Evolutionary conservation across 2,888 invertebrate species (phyloP).

Genomic region (Nephrotoma appendiculata): DNA sequence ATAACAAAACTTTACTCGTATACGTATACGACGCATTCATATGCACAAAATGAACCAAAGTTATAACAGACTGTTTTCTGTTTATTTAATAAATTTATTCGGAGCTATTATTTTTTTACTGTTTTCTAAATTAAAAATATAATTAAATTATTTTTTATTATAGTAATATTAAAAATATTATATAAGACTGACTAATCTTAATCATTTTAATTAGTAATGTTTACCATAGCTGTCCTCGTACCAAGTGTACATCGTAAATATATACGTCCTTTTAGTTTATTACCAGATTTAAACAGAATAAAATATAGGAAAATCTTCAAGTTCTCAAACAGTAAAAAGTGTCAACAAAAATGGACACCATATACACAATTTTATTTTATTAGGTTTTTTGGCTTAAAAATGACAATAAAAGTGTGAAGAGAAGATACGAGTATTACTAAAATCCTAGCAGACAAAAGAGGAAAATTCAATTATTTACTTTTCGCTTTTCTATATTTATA

Average conservation of each 20-base stretch:
- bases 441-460: background rate
- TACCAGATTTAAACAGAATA: background rate
- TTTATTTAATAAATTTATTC: background rate
- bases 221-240: background rate
- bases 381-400: background rate
- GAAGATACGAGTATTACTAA: background rate
- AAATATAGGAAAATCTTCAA: background rate
- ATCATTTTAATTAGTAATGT: background rate
- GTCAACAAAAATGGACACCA: background rate
- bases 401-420: background rate
- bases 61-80: background rate
- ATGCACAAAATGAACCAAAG: background rate
- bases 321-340: background rate
- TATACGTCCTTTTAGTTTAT: background rate
- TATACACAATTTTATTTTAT: background rate
- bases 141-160: background rate
- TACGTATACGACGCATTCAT: background rate
- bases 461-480: background rate
- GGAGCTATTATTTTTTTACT: background rate
- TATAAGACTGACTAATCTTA: background rate
- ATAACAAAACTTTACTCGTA: background rate
- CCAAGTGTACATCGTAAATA: background rate
- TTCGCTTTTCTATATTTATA: background rate
- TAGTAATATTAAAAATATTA: background rate
- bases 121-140: background rate